phyloP scores from a whole-genome alignment of 2,797 vertebrate species.

The Novumbra hubbsi region DNA sequence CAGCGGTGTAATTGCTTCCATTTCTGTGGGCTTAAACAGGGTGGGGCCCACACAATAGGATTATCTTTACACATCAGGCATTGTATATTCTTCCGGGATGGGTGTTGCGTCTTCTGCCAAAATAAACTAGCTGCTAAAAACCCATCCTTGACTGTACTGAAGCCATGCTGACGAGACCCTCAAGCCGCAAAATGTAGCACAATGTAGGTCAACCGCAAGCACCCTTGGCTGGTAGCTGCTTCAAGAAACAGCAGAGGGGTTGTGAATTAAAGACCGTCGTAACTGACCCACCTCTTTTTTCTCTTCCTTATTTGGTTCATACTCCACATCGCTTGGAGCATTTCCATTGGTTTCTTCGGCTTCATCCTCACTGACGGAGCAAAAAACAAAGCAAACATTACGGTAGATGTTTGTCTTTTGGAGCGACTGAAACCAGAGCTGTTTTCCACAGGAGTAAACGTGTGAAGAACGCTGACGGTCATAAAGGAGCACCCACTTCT shows the following conservation, averaged over 20 bases:
- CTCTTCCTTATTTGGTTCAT: conserved; percentile 83
- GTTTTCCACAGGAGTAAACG: neutral
- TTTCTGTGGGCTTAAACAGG: too few species aligned
- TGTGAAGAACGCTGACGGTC: neutral
- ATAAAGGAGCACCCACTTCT: conserved; percentile 36
- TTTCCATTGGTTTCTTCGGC: conserved; percentile 76
- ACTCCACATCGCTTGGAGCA: conserved; percentile 77
- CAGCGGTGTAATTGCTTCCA: too few species aligned
- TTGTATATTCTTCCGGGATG: too few species aligned
- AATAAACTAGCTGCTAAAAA: too few species aligned
- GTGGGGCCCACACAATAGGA: too few species aligned
- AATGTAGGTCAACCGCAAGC: too few species aligned
- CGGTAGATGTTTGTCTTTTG: neutral
- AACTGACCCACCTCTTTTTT: conserved; percentile 81
- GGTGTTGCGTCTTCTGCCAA: too few species aligned
- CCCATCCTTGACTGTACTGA: too few species aligned
- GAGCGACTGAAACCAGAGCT: neutral
- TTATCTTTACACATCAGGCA: too few species aligned
- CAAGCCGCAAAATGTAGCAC: too few species aligned
- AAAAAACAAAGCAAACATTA: neutral
- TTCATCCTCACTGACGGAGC: conserved; percentile 82
- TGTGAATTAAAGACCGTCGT: neutral
- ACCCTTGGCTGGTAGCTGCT: neutral
- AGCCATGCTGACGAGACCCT: too few species aligned
- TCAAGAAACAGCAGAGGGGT: neutral